phyloP scores from a whole-genome alignment of 1,140 invertebrate genomes.

The Fopius arisanus region DNA sequence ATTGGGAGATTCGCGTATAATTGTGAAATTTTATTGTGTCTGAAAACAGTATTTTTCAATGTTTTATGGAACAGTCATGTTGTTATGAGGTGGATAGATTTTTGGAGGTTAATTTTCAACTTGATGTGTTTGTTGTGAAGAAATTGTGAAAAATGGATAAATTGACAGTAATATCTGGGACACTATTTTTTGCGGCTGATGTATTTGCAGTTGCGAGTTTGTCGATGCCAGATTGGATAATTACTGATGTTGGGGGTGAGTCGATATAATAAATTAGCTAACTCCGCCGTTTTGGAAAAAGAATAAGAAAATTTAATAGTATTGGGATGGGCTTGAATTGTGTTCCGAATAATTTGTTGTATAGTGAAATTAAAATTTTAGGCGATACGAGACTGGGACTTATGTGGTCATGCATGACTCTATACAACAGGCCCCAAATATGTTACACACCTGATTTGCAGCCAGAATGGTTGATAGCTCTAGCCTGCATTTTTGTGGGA shows the following conservation, averaged over 20 bases:
- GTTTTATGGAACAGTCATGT: no score
- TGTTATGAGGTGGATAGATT: no score
- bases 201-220: conserved; percentile 93
- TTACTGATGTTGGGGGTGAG: conserved; percentile 89
- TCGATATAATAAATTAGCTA: no score
- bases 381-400: conserved; percentile 89
- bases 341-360: no score
- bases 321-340: no score
- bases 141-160: conserved; percentile 80
- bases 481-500: conserved; percentile 91
- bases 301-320: no score
- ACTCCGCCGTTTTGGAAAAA: no score
- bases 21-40: no score
- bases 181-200: conserved; percentile 90
- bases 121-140: not conserved
- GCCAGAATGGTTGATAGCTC: conserved; percentile 88
- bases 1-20: no score
- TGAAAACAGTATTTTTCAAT: no score
- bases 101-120: not conserved
- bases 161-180: conserved; percentile 89
- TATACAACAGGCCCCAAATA: conserved; percentile 87
- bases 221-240: conserved; percentile 95
- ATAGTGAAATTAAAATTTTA: conserved; percentile 49
- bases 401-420: conserved; percentile 92
- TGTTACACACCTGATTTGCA: conserved; percentile 88